Conservation (phyloP, 37 sponge, comb jelly and placozoan genomes). For the Amphimedon queenslandica region DNA sequence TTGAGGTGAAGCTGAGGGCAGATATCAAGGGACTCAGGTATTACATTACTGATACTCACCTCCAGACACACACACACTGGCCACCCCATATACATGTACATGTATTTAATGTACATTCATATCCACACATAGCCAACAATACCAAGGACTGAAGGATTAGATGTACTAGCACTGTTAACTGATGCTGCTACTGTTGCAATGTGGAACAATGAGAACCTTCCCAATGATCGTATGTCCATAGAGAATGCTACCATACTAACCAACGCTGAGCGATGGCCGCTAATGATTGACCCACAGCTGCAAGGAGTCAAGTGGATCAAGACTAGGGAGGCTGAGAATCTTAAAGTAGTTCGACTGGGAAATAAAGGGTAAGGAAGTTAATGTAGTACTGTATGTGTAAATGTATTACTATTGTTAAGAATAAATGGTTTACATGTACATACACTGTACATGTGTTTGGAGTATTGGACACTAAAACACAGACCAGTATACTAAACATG, state of each 20-base stretch:
- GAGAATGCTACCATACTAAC: slow-evolving; percentile 98
- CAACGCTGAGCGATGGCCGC: slow-evolving; percentile 95
- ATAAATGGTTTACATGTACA: not conserved
- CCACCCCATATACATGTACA: not conserved
- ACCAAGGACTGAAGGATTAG: slow-evolving; percentile 85
- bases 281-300: slow-evolving; percentile 99
- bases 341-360: slow-evolving; percentile 91
- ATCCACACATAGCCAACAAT: slow-evolving; percentile 60
- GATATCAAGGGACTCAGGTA: too few relatives aligned
- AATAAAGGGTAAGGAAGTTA: slow-evolving; percentile 57
- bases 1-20: too few relatives aligned
- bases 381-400: not conserved
- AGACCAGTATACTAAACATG: not conserved
- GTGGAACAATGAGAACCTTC: slow-evolving; percentile 96
- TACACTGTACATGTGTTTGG: not conserved
- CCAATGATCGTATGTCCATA: slow-evolving; percentile 96
- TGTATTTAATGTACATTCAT: not conserved
- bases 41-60: too few relatives aligned
- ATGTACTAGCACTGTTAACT: slow-evolving; percentile 83
- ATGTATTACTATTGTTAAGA: not conserved
- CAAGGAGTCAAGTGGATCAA: slow-evolving; percentile 99
- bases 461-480: not conserved
- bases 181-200: slow-evolving; percentile 89
- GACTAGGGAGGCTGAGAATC: slow-evolving; percentile 81
- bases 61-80: not conserved